A percentile compares a stretch with the other conserved stretches of the same genome.
Evolutionary conservation across 2,113 vertebrate species (phyloP).

Genomic region (Atlantisia rogersi): DNA sequence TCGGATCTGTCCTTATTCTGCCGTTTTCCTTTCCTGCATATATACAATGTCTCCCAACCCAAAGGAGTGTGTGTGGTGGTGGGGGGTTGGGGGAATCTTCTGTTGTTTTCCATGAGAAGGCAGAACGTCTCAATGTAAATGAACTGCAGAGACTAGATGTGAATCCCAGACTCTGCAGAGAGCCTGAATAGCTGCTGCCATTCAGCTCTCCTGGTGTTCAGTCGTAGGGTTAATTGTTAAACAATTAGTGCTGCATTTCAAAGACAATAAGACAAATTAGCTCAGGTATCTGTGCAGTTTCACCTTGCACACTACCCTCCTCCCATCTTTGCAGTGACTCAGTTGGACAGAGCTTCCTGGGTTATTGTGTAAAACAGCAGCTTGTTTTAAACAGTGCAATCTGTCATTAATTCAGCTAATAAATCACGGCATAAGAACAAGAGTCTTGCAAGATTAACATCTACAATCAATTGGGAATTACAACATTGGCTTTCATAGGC

Average conservation of each 20-base stretch:
- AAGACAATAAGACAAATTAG: constrained; percentile 63
- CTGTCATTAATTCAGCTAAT: constrained; percentile 78
- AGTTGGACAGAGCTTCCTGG: constrained; percentile 1
- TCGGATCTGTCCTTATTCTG: not conserved
- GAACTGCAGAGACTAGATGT: not conserved
- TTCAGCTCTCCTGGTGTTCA: constrained; percentile 58
- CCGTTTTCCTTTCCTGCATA: not conserved
- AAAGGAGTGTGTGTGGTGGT: not conserved
- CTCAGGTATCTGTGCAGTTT: constrained; percentile 64
- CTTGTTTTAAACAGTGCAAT: constrained; percentile 55
- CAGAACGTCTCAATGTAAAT: constrained; percentile 2
- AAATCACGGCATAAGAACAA: constrained; percentile 73
- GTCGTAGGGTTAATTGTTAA: constrained; percentile 70
- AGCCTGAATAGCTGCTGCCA: constrained; percentile 42
- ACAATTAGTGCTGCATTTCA: constrained; percentile 65
- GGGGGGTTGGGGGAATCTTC: not conserved
- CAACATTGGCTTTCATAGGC: constrained; percentile 67
- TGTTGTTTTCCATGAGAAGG: constrained; percentile 22
- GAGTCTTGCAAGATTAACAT: constrained; percentile 76
- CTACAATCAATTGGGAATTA: constrained; percentile 79
- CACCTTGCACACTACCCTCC: constrained; percentile 6
- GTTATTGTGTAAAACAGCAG: constrained; percentile 64
- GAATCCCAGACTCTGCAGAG: constrained; percentile 6
- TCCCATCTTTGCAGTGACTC: constrained; percentile 45
- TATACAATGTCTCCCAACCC: not conserved